These are phyloP conservation scores for Zonitis immaculata DNA, from an alignment of 2,888 invertebrate species.

Conservation along the genomic window DNA sequence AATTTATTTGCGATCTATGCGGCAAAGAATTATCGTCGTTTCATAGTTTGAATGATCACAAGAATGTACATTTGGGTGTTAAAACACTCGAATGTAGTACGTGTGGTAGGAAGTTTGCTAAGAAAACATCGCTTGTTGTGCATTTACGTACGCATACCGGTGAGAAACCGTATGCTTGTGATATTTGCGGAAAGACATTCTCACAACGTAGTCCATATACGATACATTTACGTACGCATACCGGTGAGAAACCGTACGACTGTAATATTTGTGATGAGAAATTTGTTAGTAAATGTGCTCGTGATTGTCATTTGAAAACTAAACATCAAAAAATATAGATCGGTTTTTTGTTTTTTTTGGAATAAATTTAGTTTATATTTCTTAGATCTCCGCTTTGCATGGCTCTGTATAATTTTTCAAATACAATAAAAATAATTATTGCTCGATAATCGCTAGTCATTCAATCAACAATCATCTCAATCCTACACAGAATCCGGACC, in stretches of 20 bases:
- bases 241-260: constrained; percentile 19
- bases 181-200: constrained; percentile 33
- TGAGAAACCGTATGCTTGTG: constrained; percentile 43
- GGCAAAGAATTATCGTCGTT: constrained; percentile 50
- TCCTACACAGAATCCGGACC: too few species aligned
- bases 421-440: too few species aligned
- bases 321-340: neutral
- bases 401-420: too few species aligned
- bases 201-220: constrained; percentile 44
- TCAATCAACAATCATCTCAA: too few species aligned
- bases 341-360: neutral
- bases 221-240: constrained; percentile 56
- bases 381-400: too few species aligned
- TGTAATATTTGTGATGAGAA: constrained; percentile 13
- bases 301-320: neutral
- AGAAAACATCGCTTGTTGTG: constrained; percentile 36
- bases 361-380: too few species aligned
- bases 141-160: constrained; percentile 45
- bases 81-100: constrained; percentile 45
- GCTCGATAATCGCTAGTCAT: too few species aligned
- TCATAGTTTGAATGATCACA: constrained; percentile 29
- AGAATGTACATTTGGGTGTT: constrained; percentile 40
- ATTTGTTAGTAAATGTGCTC: neutral
- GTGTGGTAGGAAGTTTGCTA: constrained; percentile 53
- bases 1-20: constrained; percentile 28